Evolutionary conservation across 2,888 invertebrate genomes (phyloP).

Genomic region (Troides helena): DNA sequence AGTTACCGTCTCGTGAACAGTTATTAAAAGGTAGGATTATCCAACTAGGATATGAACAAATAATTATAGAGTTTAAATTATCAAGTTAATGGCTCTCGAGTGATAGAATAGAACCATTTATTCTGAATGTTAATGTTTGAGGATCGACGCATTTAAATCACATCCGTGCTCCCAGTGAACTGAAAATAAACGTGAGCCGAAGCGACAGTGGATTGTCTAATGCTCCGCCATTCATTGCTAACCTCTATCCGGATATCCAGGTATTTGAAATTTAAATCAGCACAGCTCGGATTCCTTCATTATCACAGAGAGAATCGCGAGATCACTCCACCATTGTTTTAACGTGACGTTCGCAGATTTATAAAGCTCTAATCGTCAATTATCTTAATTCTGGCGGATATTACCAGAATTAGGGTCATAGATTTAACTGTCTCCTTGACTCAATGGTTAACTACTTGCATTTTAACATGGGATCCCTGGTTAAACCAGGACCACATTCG

Average conservation of each 20-base stretch:
- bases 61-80: no score
- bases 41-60: no score
- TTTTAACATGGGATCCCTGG: no score
- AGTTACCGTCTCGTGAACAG: no score
- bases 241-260: conserved; percentile 67
- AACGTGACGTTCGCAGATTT: not conserved
- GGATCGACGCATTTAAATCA: conserved; percentile 22
- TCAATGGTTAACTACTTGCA: no score
- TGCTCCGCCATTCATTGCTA: conserved; percentile 55
- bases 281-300: conserved; percentile 24
- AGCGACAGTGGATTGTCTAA: conserved; percentile 36
- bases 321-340: conserved; percentile 24
- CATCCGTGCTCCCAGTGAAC: conserved; percentile 23
- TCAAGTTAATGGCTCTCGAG: not conserved
- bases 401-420: no score
- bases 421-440: no score
- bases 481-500: no score
- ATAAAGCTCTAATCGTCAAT: not conserved
- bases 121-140: conserved; percentile 17
- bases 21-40: no score
- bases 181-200: conserved; percentile 26
- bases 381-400: not conserved
- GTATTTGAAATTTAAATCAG: conserved; percentile 76
- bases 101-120: conserved; percentile 8
- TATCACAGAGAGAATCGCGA: conserved; percentile 18